Evolutionary conservation across 1,140 invertebrate species (phyloP).

Genomic region (Stegodyphus dumicola): DNA sequence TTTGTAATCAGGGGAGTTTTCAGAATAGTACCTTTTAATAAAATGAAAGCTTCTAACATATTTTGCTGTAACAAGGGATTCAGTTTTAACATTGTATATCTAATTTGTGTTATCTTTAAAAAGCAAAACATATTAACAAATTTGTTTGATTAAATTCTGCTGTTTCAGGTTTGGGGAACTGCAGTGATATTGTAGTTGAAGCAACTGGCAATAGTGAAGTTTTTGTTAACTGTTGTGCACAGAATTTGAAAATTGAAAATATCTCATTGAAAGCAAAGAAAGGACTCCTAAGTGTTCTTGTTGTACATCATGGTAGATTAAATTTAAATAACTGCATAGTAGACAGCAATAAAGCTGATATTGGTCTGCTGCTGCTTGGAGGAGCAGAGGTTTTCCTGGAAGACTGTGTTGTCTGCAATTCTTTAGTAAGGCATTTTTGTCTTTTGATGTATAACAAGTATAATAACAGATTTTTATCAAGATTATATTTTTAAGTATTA

Average conservation of each 20-base stretch:
- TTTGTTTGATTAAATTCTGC: too few relatives aligned
- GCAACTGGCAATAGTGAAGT: constrained; percentile 60
- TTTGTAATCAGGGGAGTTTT: too few relatives aligned
- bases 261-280: constrained; percentile 34
- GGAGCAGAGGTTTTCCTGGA: constrained; percentile 9
- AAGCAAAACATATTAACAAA: too few relatives aligned
- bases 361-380: constrained; percentile 33
- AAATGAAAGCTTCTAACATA: too few relatives aligned
- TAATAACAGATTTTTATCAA: too few relatives aligned
- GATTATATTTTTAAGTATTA: too few relatives aligned
- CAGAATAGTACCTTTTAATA: too few relatives aligned
- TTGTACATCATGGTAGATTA: constrained; percentile 58
- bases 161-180: constrained; percentile 12
- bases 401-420: constrained; percentile 28
- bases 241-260: constrained; percentile 47
- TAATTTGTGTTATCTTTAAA: too few relatives aligned
- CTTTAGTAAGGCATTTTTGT: constrained; percentile 8
- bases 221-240: constrained; percentile 54
- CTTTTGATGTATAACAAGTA: too few relatives aligned
- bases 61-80: too few relatives aligned
- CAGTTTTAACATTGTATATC: too few relatives aligned
- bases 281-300: constrained; percentile 42
- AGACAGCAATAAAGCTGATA: constrained; percentile 41
- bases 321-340: constrained; percentile 48
- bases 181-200: constrained; percentile 45